phyloP scores from a whole-genome alignment of 2,797 vertebrate genomes.

The Chloroceryle amazona region DNA sequence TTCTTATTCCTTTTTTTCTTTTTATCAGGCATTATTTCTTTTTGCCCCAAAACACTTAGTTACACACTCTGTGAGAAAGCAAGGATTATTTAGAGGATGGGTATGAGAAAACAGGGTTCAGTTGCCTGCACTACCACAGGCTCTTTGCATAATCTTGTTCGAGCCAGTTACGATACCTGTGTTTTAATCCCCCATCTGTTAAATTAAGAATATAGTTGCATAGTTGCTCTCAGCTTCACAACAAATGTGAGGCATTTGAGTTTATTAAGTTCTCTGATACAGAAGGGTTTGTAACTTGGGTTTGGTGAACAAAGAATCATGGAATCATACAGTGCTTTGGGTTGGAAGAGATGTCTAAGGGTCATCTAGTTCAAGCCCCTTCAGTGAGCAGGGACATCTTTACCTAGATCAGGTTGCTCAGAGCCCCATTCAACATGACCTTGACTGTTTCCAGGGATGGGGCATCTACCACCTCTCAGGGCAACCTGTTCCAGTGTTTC shows the following conservation, averaged over 20 bases:
- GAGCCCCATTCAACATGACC: no score
- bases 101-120: not conserved
- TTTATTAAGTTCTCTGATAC: not conserved
- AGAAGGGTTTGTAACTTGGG: not conserved
- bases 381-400: no score
- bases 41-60: not conserved
- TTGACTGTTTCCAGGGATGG: no score
- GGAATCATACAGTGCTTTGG: no score
- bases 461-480: no score
- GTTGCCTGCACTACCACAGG: not conserved
- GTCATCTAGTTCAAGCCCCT: no score
- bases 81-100: not conserved
- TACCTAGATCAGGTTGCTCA: no score
- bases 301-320: not conserved
- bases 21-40: not conserved
- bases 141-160: not conserved
- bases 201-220: not conserved
- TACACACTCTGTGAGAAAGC: not conserved
- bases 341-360: no score
- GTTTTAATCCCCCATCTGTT: not conserved
- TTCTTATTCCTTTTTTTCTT: not conserved
- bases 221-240: not conserved
- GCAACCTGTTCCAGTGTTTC: no score
- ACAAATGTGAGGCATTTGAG: not conserved
- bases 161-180: not conserved